Percentiles rank a stretch among this genome's conserved stretches.
Conservation (phyloP, 2,797 vertebrate species). For the Acrossocheilus wenchowensis region DNA sequence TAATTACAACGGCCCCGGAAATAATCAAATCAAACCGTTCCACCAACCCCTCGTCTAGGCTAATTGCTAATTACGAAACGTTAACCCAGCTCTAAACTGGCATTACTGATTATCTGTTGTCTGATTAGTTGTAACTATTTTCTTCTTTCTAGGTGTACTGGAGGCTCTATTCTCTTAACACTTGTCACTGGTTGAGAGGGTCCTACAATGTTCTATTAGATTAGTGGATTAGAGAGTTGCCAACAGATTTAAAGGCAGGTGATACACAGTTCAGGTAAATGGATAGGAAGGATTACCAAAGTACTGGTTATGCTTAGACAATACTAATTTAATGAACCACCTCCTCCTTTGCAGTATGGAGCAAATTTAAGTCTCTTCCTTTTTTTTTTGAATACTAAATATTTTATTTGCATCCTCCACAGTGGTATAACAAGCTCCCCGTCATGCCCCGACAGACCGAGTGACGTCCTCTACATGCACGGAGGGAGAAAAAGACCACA, state of each 20-base stretch:
- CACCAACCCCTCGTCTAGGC: not conserved
- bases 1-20: conserved; percentile 59
- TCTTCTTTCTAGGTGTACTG: not conserved
- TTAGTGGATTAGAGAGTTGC: conserved; percentile 65
- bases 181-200: conserved; percentile 57
- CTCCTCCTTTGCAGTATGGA: not conserved
- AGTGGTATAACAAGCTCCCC: conserved; percentile 9
- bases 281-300: not conserved
- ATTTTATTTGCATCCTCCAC: conserved; percentile 53
- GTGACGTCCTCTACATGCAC: conserved; percentile 32
- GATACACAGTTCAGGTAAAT: not conserved
- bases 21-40: conserved; percentile 44
- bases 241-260: conserved; percentile 9
- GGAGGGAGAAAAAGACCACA: conserved; percentile 11
- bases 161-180: conserved; percentile 20
- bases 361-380: not conserved
- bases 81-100: conserved; percentile 36
- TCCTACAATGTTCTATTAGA: conserved; percentile 65
- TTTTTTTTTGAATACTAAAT: conserved; percentile 52
- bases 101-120: conserved; percentile 27
- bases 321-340: conserved; percentile 7
- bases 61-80: conserved; percentile 50
- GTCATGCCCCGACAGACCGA: not conserved
- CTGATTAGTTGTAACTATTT: conserved; percentile 36
- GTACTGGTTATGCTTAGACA: not conserved